Evolutionary conservation across 1,140 invertebrate species (phyloP).

Genomic region (Cephus cinctus): DNA sequence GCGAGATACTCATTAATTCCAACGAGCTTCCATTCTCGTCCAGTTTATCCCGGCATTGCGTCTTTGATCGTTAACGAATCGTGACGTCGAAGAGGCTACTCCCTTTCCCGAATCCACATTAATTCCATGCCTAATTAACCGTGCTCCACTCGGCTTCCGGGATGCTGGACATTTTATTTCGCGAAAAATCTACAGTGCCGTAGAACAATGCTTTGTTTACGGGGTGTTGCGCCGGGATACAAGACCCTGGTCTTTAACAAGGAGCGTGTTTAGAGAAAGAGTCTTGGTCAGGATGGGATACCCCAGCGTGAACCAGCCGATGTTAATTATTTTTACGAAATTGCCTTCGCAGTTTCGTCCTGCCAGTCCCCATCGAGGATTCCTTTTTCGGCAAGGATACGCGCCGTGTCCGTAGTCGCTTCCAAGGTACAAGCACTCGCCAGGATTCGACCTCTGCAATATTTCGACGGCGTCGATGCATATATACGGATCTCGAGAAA

Average conservation of each 20-base stretch:
- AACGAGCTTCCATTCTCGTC: too few species aligned
- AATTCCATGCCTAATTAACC: constrained; percentile 30
- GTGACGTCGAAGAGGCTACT: too few species aligned
- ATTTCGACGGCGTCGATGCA: too few species aligned
- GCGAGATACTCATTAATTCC: too few species aligned
- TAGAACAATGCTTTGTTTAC: constrained; percentile 34
- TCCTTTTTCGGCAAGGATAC: too few species aligned
- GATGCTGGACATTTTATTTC: constrained; percentile 26
- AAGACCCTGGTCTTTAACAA: constrained; percentile 36
- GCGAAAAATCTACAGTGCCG: constrained; percentile 5
- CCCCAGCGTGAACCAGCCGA: constrained; percentile 6
- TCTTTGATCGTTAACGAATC: too few species aligned
- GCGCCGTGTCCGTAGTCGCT: too few species aligned
- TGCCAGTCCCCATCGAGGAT: constrained; percentile 16
- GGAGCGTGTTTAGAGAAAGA: constrained; percentile 36
- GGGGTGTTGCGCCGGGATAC: constrained; percentile 31
- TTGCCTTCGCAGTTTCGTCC: constrained; percentile 8
- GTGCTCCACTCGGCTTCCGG: constrained; percentile 20
- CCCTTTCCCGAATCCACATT: constrained; percentile 7
- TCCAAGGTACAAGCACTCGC: too few species aligned
- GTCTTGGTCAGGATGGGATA: constrained; percentile 16
- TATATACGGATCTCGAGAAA: too few species aligned
- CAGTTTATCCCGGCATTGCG: too few species aligned
- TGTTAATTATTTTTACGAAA: constrained; percentile 40
- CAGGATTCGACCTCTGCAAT: too few species aligned